Evolutionary conservation across 2,113 vertebrate species (phyloP).

Genomic region (Larimichthys crocea): DNA sequence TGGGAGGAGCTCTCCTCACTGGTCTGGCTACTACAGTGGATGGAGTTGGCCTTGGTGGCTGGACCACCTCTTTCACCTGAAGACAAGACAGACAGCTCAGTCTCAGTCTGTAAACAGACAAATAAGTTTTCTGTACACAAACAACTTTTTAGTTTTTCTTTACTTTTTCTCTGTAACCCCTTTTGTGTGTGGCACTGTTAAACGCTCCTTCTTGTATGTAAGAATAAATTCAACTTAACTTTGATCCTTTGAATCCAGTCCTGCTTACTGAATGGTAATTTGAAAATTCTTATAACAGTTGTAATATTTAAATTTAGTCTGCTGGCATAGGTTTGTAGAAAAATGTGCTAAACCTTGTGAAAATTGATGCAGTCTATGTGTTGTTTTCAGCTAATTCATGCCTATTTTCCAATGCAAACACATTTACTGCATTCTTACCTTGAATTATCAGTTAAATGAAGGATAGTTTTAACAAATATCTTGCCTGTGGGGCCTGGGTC

Average conservation of each 20-base stretch:
- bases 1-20: slow-evolving; percentile 74
- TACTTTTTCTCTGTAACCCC: no score
- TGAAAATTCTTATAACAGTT: no score
- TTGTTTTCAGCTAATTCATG: background rate
- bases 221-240: no score
- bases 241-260: no score
- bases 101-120: no score
- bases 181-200: no score
- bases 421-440: background rate
- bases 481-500: slow-evolving; percentile 59
- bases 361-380: background rate
- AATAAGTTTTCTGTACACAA: no score
- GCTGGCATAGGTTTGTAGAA: background rate
- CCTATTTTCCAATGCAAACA: background rate
- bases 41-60: slow-evolving; percentile 54
- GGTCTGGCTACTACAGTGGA: slow-evolving; percentile 71
- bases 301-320: background rate
- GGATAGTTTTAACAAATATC: slow-evolving; percentile 13
- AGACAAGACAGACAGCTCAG: slow-evolving; percentile 9
- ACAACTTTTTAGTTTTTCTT: no score
- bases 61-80: slow-evolving; percentile 67
- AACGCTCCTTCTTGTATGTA: no score
- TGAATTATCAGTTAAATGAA: background rate
- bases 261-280: no score
- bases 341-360: background rate